These are phyloP conservation scores for Melolontha melolontha DNA, from an alignment of 2,888 invertebrate genomes.

Conservation along the genomic window DNA sequence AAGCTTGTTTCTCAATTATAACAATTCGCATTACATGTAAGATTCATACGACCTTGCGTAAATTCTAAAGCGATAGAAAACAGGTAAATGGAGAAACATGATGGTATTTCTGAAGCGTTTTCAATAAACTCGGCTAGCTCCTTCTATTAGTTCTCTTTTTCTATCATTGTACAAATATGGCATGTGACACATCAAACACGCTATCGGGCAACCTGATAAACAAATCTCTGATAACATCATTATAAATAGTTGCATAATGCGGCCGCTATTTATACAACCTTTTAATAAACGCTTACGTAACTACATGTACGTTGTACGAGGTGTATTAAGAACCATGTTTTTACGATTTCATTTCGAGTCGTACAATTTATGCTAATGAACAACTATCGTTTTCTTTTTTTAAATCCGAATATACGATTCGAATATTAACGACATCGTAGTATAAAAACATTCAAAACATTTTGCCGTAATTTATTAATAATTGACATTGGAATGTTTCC, in stretches of 20 bases:
- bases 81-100: too few species aligned
- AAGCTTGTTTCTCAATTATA: too few species aligned
- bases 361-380: slow-evolving; percentile 29
- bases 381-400: slow-evolving; percentile 22
- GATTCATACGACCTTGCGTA: too few species aligned
- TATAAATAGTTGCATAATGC: slow-evolving; percentile 38
- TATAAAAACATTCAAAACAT: too few species aligned
- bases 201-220: slow-evolving; percentile 28
- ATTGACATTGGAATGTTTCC: too few species aligned
- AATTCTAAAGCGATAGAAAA: too few species aligned
- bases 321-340: slow-evolving; percentile 12
- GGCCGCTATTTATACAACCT: slow-evolving; percentile 22
- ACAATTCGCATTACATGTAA: too few species aligned
- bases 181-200: slow-evolving; percentile 14
- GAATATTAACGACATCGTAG: slow-evolving; percentile 10
- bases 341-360: slow-evolving; percentile 11
- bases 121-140: too few species aligned
- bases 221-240: slow-evolving; percentile 38
- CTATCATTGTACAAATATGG: slow-evolving; percentile 1
- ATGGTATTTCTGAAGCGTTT: too few species aligned
- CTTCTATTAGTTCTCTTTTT: too few species aligned
- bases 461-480: background rate
- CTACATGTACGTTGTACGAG: background rate
- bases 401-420: background rate
- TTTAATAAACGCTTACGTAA: slow-evolving; percentile 29